Evolutionary conservation across 2,888 invertebrate species (phyloP).

Genomic region (Phorcus lineatus): DNA sequence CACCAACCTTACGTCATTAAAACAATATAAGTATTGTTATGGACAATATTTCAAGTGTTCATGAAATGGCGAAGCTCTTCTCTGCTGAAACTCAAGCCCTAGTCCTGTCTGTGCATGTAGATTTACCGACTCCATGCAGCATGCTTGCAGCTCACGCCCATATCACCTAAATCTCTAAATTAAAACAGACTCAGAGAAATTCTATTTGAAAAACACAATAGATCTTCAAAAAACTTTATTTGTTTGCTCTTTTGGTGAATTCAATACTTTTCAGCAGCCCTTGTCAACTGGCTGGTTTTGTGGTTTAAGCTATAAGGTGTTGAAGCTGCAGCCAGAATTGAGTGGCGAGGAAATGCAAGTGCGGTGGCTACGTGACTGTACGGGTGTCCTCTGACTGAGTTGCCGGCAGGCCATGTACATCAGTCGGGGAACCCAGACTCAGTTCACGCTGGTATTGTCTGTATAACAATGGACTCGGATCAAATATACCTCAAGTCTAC

Average conservation of each 20-base stretch:
- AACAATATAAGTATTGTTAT: constrained; percentile 11
- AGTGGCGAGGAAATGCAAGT: neutral
- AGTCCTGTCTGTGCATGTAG: neutral
- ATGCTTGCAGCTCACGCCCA: neutral
- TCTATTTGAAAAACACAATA: constrained; percentile 14
- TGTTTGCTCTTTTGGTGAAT: constrained; percentile 17
- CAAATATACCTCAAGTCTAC: neutral
- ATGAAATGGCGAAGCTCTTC: neutral
- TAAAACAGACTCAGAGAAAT: constrained; percentile 3
- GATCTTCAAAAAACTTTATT: neutral
- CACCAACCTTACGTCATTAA: neutral
- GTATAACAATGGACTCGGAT: neutral
- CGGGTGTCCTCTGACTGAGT: neutral
- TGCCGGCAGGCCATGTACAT: neutral
- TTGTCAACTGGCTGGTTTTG: neutral
- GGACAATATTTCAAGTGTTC: constrained; percentile 4
- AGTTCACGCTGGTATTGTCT: neutral
- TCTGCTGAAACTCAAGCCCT: neutral
- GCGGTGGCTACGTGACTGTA: neutral
- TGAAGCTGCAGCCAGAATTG: too few species aligned
- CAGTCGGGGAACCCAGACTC: neutral
- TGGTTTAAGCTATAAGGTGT: neutral
- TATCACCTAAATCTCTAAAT: constrained; percentile 7
- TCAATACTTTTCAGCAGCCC: neutral
- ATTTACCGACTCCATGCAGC: neutral